A percentile compares a stretch with the other conserved stretches of the same genome.
phyloP scores from a whole-genome alignment of 35 echinoderm and acorn worm species.

The Eucidaris tribuloides region DNA sequence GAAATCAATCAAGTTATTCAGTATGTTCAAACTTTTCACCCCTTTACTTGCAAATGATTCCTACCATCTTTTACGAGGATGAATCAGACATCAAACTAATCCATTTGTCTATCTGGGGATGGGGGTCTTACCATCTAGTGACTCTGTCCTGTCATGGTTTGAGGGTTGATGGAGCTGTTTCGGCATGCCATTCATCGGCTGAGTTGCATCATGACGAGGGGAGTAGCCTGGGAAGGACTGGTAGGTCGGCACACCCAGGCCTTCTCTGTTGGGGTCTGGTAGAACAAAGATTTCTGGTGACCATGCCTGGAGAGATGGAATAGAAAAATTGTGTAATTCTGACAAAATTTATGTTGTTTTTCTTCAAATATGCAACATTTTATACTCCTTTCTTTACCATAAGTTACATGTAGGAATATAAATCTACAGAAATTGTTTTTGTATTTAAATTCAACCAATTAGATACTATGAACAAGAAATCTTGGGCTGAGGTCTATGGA shows the following conservation, averaged over 20 bases:
- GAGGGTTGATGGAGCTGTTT: not conserved
- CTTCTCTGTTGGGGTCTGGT: not conserved
- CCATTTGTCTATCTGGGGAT: too few relatives aligned
- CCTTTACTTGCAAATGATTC: too few relatives aligned
- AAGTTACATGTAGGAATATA: not conserved
- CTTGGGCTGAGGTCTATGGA: too few relatives aligned
- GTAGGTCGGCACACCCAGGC: not conserved
- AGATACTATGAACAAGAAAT: not conserved
- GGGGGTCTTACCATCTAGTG: not conserved
- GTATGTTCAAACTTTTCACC: too few relatives aligned
- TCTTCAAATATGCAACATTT: not conserved
- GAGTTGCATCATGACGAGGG: slow-evolving; percentile 12
- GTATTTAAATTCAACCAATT: not conserved
- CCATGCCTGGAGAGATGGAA: slow-evolving; percentile 20
- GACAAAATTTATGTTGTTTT: not conserved
- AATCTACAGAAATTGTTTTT: not conserved
- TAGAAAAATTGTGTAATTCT: not conserved
- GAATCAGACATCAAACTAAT: too few relatives aligned
- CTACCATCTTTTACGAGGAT: too few relatives aligned
- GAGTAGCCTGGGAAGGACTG: slow-evolving; percentile 4
- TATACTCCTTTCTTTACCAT: not conserved
- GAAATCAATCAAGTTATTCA: too few relatives aligned
- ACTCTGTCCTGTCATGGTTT: slow-evolving; percentile 42
- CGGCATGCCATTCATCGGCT: slow-evolving; percentile 3
- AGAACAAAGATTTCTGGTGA: slow-evolving; percentile 61